Evolutionary conservation across 1,140 invertebrate species (phyloP), one percentile per base, ranked within the genome.

Genomic region (Drosophila quadrilineata): DNA sequence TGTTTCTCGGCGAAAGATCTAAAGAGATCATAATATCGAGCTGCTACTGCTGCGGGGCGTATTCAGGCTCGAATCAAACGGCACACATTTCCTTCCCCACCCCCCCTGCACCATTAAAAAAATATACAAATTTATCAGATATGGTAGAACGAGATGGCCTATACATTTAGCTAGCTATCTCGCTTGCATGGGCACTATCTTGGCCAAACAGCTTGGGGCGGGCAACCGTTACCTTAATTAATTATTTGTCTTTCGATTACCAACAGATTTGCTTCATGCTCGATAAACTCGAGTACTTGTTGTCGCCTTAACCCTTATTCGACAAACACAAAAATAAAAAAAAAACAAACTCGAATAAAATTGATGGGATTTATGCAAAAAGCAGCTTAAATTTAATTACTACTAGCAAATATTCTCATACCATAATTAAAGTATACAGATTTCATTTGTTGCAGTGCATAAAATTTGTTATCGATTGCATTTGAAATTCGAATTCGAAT

Each of bases 1-100:
- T 65, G 49, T 79, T 68, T n/a, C n/a, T 74, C 79, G 79, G 79
- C 79, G n/a, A 85, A 84, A 84, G 79, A 84, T 84, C 79, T 68
- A 56, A 84, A 36, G 56, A 36, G 22, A 52, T 54, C 48, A 48
- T 58, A 50, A 36, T 28, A 56, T 46, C 9, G 35, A 6, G 9
- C 43, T 21, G 35, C 29, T 19, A 33, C 48, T 48, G 48, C 58
- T 26, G 31, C 16, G 60, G 57, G 63, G 36, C 45, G 59, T 28
- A 14, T 45, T 45, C 4, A 14, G 12, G 28, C 9, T 24, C 53
- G 40, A 35, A 50, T 69, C 52, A 64, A 57, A 45, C 60, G 28
- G 58, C 21, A 46, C 38, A 63, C n/a, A n/a, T n/a, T n/a, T n/a
- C n/a, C n/a, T n/a, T n/a, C n/a, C n/a, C n/a, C n/a, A n/a, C n/a